Conservation (phyloP, 2,113 vertebrate genomes). For the Lepidothrix coronata region DNA sequence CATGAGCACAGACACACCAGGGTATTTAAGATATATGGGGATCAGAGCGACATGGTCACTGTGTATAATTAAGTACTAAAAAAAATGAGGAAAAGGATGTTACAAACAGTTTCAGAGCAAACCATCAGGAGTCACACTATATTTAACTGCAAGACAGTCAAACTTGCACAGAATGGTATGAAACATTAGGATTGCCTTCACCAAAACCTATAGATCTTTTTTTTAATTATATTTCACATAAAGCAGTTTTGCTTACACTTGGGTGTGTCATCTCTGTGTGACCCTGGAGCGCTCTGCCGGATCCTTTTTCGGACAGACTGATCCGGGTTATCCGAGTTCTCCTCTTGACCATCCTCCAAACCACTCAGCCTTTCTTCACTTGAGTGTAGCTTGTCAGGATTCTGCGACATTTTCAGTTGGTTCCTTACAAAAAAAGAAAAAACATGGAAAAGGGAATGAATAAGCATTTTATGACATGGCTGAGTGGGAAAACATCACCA, state of each 20-base stretch:
- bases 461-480: background rate
- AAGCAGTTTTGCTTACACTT: slow-evolving; percentile 78
- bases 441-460: background rate
- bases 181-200: background rate
- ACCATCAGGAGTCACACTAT: background rate
- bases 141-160: background rate
- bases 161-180: background rate
- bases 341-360: slow-evolving; percentile 57
- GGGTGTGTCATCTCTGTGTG: slow-evolving; percentile 68
- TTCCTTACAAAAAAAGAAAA: slow-evolving; percentile 38
- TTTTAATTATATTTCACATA: background rate
- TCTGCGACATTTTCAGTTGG: slow-evolving; percentile 83
- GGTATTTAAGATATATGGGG: background rate
- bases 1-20: too few species aligned
- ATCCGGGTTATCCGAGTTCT: slow-evolving; percentile 57
- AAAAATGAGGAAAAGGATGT: background rate
- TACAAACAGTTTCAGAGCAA: background rate
- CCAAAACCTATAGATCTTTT: background rate
- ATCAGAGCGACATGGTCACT: background rate
- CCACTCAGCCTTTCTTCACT: slow-evolving; percentile 71
- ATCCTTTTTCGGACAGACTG: slow-evolving; percentile 73
- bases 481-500: background rate
- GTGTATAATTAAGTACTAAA: background rate
- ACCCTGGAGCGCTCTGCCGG: slow-evolving; percentile 71
- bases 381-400: slow-evolving; percentile 71